Evolutionary conservation across 2,888 invertebrate genomes (phyloP), one percentile per base, ranked within the genome.

Genomic region (Abrostola tripartita): DNA sequence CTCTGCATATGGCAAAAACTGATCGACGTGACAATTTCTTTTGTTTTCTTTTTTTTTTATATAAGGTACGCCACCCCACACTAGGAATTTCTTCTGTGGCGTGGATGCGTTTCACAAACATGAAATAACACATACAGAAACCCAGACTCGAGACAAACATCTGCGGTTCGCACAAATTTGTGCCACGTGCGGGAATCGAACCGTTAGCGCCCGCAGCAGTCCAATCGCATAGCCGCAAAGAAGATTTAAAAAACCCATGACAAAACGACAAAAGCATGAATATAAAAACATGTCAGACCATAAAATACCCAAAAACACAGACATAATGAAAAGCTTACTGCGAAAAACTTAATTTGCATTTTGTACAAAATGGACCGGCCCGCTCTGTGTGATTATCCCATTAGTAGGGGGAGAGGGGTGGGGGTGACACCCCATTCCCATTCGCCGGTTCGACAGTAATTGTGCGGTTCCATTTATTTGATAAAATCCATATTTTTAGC

Each of bases 271-370:
- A 8, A 14, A 12, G 8, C 7, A 44, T 12, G 2, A 47, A n/a
- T 40, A 10, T 37, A 12, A 56, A 67, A 65, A 58, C 42, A 37
- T 41, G 40, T 56, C 12, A 42, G 12, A 11, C 38, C 37, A 59
- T 52, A 12, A 8, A 50, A 38, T 52, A 52, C 47, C 47, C 38
- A 37, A 50, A 61, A 57, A 49, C n/a, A 47, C 41, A 11, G 38
- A 10, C 42, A 47, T 42, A 68, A 71, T 64, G 52, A 50, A 65
- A 41, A 57, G 52, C 53, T 65, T 55, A 62, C 69, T 50, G 12
- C 10, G 41, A 70, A 76, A 71, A 63, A 68, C 62, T 74, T 71
- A 49, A 68, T 76, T 66, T 74, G 61, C 66, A 74, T 75, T 67
- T 61, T 61, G 56, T 64, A 59, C 59, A 54, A 71, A 67, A 69